Evolutionary conservation across 1,140 invertebrate genomes (phyloP).

Genomic region (Drosophila arawakana): DNA sequence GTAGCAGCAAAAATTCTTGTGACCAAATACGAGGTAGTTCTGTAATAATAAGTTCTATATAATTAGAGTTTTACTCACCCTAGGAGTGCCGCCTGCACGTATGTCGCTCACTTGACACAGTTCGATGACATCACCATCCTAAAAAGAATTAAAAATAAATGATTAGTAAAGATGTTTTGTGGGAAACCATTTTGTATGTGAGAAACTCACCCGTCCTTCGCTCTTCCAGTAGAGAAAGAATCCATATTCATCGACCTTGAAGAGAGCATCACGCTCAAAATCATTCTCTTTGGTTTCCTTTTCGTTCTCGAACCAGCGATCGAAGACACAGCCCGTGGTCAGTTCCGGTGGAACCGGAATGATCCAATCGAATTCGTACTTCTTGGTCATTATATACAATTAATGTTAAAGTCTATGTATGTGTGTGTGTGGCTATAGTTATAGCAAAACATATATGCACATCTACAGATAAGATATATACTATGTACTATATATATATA

Average conservation of each 20-base stretch:
- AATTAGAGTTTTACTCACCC: slow-evolving; percentile 86
- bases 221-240: slow-evolving; percentile 99
- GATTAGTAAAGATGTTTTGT: background rate
- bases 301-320: slow-evolving; percentile 98
- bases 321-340: slow-evolving; percentile 92
- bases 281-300: slow-evolving; percentile 90
- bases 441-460: slow-evolving; percentile 29
- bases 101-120: slow-evolving; percentile 99
- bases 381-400: slow-evolving; percentile 94
- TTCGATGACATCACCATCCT: slow-evolving; percentile 98
- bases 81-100: slow-evolving; percentile 93
- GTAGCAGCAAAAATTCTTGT: too few relatives aligned
- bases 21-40: too few relatives aligned
- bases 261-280: slow-evolving; percentile 94
- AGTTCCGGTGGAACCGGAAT: slow-evolving; percentile 95
- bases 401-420: slow-evolving; percentile 18
- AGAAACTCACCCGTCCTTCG: slow-evolving; percentile 92
- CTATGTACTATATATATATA: slow-evolving; percentile 6
- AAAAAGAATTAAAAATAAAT: slow-evolving; percentile 6
- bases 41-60: too few relatives aligned
- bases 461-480: background rate
- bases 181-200: too few relatives aligned
- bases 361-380: slow-evolving; percentile 99
- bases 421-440: slow-evolving; percentile 24
- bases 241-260: slow-evolving; percentile 99